phyloP scores from a whole-genome alignment of 1,140 invertebrate species.

The Apocrypta bakeri region DNA sequence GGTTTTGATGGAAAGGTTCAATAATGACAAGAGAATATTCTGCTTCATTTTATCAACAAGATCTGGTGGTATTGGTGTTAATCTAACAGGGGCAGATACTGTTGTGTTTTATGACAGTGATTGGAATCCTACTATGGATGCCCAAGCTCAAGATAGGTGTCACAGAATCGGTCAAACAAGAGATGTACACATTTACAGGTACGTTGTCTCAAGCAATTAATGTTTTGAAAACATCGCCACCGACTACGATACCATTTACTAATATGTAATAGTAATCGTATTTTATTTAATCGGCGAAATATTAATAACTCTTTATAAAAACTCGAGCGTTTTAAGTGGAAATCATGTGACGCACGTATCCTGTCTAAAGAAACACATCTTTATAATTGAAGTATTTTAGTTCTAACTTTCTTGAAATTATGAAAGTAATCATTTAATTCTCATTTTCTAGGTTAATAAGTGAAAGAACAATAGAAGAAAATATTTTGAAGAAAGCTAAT shows the following conservation, averaged over 20 bases:
- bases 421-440: not conserved
- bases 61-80: constrained; percentile 98
- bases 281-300: constrained; percentile 61
- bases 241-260: constrained; percentile 58
- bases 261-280: constrained; percentile 53
- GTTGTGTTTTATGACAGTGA: constrained; percentile 99
- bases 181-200: constrained; percentile 98
- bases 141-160: constrained; percentile 98
- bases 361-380: constrained; percentile 67
- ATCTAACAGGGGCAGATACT: constrained; percentile 99
- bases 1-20: constrained; percentile 98
- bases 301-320: constrained; percentile 66
- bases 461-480: constrained; percentile 98
- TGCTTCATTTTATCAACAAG: constrained; percentile 98
- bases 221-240: constrained; percentile 56
- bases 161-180: constrained; percentile 99
- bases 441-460: constrained; percentile 85
- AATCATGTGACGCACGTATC: constrained; percentile 63
- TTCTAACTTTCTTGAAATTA: not conserved
- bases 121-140: constrained; percentile 99
- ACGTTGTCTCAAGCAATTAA: constrained; percentile 14
- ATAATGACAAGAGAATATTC: constrained; percentile 95
- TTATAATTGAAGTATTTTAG: not conserved
- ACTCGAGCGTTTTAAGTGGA: constrained; percentile 64
- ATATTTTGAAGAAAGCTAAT: constrained; percentile 99